These are phyloP conservation scores for Procambarus virginalis DNA, from an alignment of 1,140 invertebrate species.

Conservation along the genomic window DNA sequence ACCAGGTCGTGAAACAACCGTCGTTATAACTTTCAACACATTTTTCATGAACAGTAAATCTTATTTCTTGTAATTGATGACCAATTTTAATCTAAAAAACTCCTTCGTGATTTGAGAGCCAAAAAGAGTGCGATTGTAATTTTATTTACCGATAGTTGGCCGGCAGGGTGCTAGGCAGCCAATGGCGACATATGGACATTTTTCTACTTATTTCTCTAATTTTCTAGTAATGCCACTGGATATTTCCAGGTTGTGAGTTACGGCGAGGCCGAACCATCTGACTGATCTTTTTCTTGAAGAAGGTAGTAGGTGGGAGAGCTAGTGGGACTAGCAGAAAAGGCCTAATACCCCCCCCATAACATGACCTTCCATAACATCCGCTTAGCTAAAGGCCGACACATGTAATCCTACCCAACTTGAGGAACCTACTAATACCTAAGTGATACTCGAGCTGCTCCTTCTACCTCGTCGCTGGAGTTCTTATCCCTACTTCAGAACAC, in stretches of 20 bases:
- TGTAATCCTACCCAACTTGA: not conserved
- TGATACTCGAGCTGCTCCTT: not conserved
- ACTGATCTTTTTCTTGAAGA: not conserved
- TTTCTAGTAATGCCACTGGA: not conserved
- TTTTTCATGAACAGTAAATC: not conserved
- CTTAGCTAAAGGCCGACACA: not conserved
- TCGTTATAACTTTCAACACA: not conserved
- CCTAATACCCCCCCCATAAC: constrained; percentile 7
- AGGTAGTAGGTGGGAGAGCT: not conserved
- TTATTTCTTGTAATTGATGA: not conserved
- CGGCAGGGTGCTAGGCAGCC: not conserved
- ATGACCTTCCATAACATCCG: constrained; percentile 5
- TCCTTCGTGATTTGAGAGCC: not conserved
- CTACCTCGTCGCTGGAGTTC: not conserved
- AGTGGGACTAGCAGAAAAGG: not conserved
- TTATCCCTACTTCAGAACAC: not conserved
- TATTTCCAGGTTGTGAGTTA: not conserved
- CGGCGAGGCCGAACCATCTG: not conserved
- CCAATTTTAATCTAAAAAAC: not conserved
- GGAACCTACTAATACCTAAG: not conserved
- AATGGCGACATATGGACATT: not conserved
- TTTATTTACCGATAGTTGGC: not conserved
- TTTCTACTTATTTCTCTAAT: not conserved
- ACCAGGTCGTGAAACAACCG: not conserved
- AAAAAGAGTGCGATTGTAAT: not conserved